A percentile compares a stretch with the other conserved stretches of the same genome.
Conservation (phyloP, 2,888 invertebrate genomes). For the Hyalella azteca region DNA sequence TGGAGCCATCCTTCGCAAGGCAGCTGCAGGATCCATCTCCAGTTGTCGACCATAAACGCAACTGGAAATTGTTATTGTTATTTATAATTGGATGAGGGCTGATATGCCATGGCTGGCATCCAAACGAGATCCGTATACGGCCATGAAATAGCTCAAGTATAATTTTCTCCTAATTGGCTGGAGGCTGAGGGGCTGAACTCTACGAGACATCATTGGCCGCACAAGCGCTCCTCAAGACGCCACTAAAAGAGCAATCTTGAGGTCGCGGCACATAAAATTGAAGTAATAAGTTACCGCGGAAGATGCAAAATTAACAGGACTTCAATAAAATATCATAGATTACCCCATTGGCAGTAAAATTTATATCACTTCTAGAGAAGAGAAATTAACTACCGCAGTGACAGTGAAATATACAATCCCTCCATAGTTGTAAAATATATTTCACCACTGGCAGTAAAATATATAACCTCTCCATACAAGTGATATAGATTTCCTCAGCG, state of each 20-base stretch:
- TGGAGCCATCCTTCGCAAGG: neutral
- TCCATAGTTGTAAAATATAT: too few species aligned
- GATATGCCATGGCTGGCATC: slow-evolving; percentile 12
- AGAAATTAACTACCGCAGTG: too few species aligned
- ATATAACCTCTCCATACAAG: too few species aligned
- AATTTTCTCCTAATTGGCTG: slow-evolving; percentile 17
- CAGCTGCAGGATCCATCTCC: slow-evolving; percentile 20
- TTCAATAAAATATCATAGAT: neutral
- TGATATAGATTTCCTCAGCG: too few species aligned
- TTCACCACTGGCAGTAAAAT: too few species aligned
- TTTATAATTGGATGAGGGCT: slow-evolving; percentile 31
- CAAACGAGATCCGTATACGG: neutral
- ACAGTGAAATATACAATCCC: too few species aligned
- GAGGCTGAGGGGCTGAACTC: neutral
- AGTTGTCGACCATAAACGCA: slow-evolving; percentile 33
- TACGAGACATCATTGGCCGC: neutral
- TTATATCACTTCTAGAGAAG: too few species aligned
- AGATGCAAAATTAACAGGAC: neutral
- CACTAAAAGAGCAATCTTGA: slow-evolving; percentile 7
- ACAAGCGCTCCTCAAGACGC: neutral
- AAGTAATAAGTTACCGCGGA: neutral
- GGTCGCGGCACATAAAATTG: slow-evolving; percentile 2
- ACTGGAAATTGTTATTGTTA: slow-evolving; percentile 36
- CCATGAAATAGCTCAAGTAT: neutral
- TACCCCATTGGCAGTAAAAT: too few species aligned